Base-by-base conservation (phyloP, 2,797 vertebrate species). In the Leptoclinus maculatus region DNA sequence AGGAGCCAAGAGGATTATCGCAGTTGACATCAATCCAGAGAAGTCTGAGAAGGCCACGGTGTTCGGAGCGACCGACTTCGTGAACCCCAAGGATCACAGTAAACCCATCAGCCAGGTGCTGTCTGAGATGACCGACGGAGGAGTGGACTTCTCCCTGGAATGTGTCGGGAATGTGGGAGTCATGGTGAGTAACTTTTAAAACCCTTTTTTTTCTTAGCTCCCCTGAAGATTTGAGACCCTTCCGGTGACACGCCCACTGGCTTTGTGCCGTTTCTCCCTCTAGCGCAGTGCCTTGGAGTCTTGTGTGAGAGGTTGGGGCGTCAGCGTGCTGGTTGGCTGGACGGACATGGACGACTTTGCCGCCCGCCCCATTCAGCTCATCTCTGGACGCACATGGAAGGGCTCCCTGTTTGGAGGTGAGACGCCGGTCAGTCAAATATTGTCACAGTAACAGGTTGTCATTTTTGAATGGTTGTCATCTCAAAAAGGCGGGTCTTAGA, bases 101-200 rank as follows among this genome's bases (percentile, higher is more conserved):
- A 96, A 96, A 77, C 95, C 97, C 25, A 94, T 99, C 69, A 96
- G 94, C 72, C 87, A 97, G 76, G 97, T 96, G 68, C 87, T 99
- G 67, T 21, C 79, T n/a, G 96, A 97, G 82, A 95, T 98, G 95
- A 99, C 97, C 0, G 90, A 95, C 0, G 97, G 97, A 23, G 98
- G 98, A 7, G 97, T 99, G 57, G 97, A 99, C 88, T 99, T 93
- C 79, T 97, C 98, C 0, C 94, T 99, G 66, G 98, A 99, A 84
- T 99, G 98, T 89, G 97, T 96, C 0, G 98, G 98, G 10, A 97
- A 96, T 0, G 96, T 97, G 5, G 92, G 87, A 19, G 93, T 97
- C 74, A 66, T 66, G 64, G 64, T 49, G 21, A 66, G 45, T 47
- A 32, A 12, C 57, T 36, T 21, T 7, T 36, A n/a, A 60, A 38